Conservation (phyloP, 2,888 invertebrate genomes). For the Andrena flavipes region DNA sequence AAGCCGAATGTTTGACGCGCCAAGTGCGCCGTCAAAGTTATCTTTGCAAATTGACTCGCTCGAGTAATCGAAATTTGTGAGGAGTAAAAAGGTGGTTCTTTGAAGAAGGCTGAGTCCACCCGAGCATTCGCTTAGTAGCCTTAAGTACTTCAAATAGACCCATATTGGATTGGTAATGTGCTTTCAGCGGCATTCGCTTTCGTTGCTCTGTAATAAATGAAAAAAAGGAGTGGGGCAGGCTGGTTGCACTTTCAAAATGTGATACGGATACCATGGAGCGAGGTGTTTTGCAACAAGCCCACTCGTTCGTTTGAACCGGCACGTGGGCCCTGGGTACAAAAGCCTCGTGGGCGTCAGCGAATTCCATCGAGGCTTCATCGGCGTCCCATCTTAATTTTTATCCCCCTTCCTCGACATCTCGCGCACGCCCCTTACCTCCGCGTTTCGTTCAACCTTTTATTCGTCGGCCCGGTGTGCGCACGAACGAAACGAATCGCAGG, state of each 20-base stretch:
- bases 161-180: too few species aligned
- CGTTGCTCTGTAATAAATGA: background rate
- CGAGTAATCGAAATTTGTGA: background rate
- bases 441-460: constrained; percentile 38
- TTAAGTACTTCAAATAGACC: too few species aligned
- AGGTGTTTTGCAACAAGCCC: constrained; percentile 56
- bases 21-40: constrained; percentile 19
- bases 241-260: constrained; percentile 19
- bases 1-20: constrained; percentile 21
- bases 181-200: background rate
- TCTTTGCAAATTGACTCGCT: background rate
- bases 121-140: too few species aligned
- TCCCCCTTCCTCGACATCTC: constrained; percentile 33
- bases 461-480: background rate
- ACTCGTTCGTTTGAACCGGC: constrained; percentile 47
- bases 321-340: constrained; percentile 64
- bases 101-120: too few species aligned
- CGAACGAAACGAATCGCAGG: constrained; percentile 19
- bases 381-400: constrained; percentile 63
- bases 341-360: constrained; percentile 62
- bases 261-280: constrained; percentile 36
- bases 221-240: background rate
- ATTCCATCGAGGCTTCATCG: constrained; percentile 63
- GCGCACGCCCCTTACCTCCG: constrained; percentile 52
- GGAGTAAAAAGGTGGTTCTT: background rate